phyloP scores from a whole-genome alignment of 2,888 invertebrate species.

The Nephrotoma guestfalica region DNA sequence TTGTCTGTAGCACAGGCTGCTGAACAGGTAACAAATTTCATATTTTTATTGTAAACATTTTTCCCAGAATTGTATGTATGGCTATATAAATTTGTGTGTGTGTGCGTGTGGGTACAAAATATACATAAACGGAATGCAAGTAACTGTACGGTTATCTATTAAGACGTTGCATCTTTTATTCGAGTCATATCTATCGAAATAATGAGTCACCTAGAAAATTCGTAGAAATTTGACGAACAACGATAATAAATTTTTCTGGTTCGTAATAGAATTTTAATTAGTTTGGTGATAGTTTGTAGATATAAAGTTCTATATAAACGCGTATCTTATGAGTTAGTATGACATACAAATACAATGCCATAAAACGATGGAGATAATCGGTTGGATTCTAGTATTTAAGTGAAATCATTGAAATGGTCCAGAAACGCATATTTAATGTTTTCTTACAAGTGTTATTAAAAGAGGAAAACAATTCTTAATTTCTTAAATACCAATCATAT shows the following conservation, averaged over 20 bases:
- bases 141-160: background rate
- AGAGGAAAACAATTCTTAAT: too few species aligned
- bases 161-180: background rate
- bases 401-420: too few species aligned
- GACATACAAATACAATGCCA: too few species aligned
- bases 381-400: too few species aligned
- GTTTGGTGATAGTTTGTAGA: background rate
- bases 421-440: too few species aligned
- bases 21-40: slow-evolving; percentile 5
- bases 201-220: background rate
- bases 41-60: background rate
- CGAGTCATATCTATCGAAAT: background rate
- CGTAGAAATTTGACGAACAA: background rate
- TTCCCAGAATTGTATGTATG: background rate
- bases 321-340: too few species aligned
- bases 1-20: slow-evolving; percentile 2
- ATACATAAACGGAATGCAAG: background rate
- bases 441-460: too few species aligned
- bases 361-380: too few species aligned
- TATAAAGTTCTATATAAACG: background rate
- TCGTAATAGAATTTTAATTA: background rate
- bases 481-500: too few species aligned
- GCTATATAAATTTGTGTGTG: background rate
- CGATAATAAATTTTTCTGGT: background rate
- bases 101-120: background rate